A percentile compares a stretch with the other conserved stretches of the same genome.
phyloP scores from a whole-genome alignment of 2,113 vertebrate species.

The Entelurus aequoreus region DNA sequence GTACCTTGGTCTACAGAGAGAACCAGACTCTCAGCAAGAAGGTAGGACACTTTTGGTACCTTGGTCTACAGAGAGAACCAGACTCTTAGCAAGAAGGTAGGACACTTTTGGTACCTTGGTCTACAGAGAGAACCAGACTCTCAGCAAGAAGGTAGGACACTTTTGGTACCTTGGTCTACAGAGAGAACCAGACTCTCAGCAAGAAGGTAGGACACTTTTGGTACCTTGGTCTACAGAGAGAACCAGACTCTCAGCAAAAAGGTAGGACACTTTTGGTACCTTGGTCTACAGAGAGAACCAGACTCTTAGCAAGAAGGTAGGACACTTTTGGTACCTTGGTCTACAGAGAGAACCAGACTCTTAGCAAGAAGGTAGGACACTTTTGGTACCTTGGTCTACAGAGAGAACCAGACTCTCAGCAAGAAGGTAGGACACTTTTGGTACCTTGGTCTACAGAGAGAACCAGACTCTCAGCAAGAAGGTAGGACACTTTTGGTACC shows the following conservation, averaged over 20 bases:
- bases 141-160: conserved; percentile 82
- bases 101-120: background rate
- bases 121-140: conserved; percentile 87
- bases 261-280: conserved; percentile 62
- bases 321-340: background rate
- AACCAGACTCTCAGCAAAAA: conserved; percentile 87
- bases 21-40: conserved; percentile 87
- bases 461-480: conserved; percentile 87
- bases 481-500: conserved; percentile 62
- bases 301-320: conserved; percentile 86
- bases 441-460: no score
- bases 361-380: conserved; percentile 82
- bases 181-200: conserved; percentile 85
- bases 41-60: conserved; percentile 62
- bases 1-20: no score
- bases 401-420: conserved; percentile 85
- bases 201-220: conserved; percentile 77
- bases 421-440: conserved; percentile 77
- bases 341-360: conserved; percentile 87
- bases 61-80: no score
- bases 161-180: no score
- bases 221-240: no score
- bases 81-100: conserved; percentile 86
- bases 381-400: no score
- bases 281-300: no score